These are phyloP conservation scores for Ginglymostoma cirratum DNA, from an alignment of 2,113 vertebrate genomes.

Conservation along the genomic window DNA sequence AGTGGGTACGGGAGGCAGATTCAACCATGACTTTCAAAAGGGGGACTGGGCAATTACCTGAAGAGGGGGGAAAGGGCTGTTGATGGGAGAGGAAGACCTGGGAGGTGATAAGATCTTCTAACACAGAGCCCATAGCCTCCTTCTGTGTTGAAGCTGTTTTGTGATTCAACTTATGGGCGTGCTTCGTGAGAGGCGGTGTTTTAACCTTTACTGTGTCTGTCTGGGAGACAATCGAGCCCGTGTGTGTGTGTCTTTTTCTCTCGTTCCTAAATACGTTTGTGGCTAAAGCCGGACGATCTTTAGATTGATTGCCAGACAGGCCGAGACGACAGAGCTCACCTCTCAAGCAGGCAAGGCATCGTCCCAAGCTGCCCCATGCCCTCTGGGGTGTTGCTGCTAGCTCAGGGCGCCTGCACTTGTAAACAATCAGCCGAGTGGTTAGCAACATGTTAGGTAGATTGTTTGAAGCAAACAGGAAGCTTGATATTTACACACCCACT, in stretches of 20 bases:
- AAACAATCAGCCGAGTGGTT: conserved; percentile 6
- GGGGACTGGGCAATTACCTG: no score
- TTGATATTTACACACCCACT: conserved; percentile 17
- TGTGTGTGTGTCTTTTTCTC: no score
- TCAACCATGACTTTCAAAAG: not conserved
- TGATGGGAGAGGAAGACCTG: not conserved
- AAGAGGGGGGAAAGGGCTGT: not conserved
- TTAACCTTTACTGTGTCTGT: not conserved
- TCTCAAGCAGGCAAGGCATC: not conserved
- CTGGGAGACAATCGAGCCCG: not conserved
- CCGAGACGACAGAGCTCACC: not conserved
- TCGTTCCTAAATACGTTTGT: not conserved
- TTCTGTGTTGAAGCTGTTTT: not conserved
- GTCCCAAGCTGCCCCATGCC: not conserved
- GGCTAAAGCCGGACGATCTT: not conserved
- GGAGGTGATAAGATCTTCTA: not conserved
- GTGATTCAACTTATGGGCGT: no score
- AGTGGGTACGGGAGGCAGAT: no score
- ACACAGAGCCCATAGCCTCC: not conserved
- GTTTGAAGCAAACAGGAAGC: conserved; percentile 23
- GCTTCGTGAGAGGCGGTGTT: not conserved
- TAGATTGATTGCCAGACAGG: not conserved
- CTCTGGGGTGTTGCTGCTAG: not conserved
- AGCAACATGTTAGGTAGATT: not conserved
- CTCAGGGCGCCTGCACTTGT: not conserved